Conservation (phyloP, 2,797 vertebrate genomes). For the Mormyrus proboscirostris region DNA sequence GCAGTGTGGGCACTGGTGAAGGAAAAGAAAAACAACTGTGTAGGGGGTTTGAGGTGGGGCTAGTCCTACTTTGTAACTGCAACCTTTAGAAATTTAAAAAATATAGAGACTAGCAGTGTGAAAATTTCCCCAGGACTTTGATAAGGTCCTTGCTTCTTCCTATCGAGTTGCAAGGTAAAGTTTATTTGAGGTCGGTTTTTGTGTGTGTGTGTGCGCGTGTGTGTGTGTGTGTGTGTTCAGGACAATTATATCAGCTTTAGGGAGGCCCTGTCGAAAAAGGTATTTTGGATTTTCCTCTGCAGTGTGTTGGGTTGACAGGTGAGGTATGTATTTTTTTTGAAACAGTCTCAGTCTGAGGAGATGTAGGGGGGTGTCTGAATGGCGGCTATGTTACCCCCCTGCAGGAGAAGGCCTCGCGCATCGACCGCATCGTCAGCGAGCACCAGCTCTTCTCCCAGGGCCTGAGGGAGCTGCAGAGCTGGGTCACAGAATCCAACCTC, state of each 20-base stretch:
- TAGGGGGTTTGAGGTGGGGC: not conserved
- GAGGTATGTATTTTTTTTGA: not conserved
- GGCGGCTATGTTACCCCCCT: not conserved
- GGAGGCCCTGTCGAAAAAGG: not conserved
- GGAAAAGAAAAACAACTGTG: not conserved
- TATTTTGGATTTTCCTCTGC: not conserved
- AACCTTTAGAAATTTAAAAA: not conserved
- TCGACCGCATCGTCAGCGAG: constrained; percentile 83
- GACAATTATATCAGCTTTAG: not conserved
- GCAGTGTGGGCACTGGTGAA: not conserved
- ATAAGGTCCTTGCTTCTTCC: not conserved
- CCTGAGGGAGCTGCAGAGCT: constrained; percentile 86
- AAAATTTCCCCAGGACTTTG: not conserved
- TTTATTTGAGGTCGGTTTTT: not conserved
- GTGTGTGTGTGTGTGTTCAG: not conserved
- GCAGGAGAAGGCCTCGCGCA: constrained; percentile 86
- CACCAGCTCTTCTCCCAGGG: constrained; percentile 85
- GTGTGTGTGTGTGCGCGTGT: not conserved
- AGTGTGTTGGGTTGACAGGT: not conserved
- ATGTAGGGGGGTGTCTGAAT: not conserved
- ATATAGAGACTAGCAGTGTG: not conserved
- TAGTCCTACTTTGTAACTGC: not conserved
- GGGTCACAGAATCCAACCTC: constrained; percentile 79
- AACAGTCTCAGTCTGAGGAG: not conserved
- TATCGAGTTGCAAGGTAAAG: not conserved